Conservation (phyloP, 2,113 vertebrate genomes). For the Marcusenius ussheri region DNA sequence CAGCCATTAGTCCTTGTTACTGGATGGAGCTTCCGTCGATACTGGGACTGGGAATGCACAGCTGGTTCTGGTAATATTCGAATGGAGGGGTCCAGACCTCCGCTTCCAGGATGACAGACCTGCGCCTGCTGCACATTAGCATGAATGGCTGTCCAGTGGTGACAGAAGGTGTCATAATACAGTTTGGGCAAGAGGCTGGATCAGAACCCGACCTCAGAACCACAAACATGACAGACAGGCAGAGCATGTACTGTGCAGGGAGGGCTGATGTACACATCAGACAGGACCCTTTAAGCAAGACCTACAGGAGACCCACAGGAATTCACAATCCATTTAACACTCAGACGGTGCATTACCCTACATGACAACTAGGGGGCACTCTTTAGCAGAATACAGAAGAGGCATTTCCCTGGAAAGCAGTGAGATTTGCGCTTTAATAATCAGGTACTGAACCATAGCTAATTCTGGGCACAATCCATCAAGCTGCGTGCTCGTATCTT, state of each 20-base stretch:
- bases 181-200: not conserved
- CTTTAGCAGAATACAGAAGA: constrained; percentile 1
- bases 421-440: not conserved
- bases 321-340: not conserved
- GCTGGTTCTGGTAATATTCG: constrained; percentile 49
- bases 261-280: not conserved
- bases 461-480: not conserved
- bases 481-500: not conserved
- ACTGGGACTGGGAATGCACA: constrained; percentile 40
- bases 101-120: constrained; percentile 41
- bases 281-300: not conserved
- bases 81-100: constrained; percentile 29
- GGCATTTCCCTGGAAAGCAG: not conserved
- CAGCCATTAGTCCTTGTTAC: not conserved
- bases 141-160: constrained; percentile 12
- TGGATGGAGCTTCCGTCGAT: not conserved
- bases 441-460: not conserved
- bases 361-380: not conserved
- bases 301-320: not conserved
- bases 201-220: not conserved
- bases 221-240: not conserved
- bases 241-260: not conserved
- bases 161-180: constrained; percentile 23
- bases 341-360: not conserved
- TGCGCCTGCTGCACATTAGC: constrained; percentile 19